Conservation (phyloP, 2,797 vertebrate genomes). For the Hyperoplus immaculatus region DNA sequence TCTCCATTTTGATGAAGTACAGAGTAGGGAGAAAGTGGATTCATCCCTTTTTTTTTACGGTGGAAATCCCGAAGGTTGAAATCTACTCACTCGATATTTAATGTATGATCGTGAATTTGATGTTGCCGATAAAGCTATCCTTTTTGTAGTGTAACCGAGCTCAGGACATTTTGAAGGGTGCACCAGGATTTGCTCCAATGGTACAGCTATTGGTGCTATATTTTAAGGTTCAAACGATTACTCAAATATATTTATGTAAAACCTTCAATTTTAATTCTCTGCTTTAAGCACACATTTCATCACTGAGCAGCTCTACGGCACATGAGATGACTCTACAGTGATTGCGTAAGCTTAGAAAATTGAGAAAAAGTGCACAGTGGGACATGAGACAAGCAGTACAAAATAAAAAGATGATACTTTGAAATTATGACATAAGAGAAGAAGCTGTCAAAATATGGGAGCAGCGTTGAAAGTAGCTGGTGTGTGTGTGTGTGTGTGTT, state of each 20-base stretch:
- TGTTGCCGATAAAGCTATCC: slow-evolving; percentile 59
- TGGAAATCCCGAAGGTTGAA: slow-evolving; percentile 76
- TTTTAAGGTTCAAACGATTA: slow-evolving; percentile 38
- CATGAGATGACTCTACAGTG: not conserved
- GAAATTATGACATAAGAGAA: not conserved
- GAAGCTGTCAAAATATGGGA: not conserved
- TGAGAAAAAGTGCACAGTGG: not conserved
- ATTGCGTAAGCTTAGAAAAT: slow-evolving; percentile 11
- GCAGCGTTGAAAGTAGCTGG: not conserved
- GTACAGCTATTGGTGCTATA: not conserved
- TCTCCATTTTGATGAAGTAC: slow-evolving; percentile 82
- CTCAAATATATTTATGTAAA: slow-evolving; percentile 29
- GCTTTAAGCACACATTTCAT: slow-evolving; percentile 24
- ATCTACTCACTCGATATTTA: slow-evolving; percentile 74
- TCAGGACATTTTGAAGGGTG: slow-evolving; percentile 16
- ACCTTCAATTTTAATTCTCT: slow-evolving; percentile 10
- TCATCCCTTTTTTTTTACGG: slow-evolving; percentile 54
- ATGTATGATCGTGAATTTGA: slow-evolving; percentile 71
- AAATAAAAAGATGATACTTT: no score
- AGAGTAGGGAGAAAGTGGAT: slow-evolving; percentile 67
- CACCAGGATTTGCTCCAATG: not conserved
- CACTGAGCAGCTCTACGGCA: not conserved
- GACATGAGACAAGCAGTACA: not conserved
- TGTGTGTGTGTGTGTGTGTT: no score
- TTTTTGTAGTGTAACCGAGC: slow-evolving; percentile 34